Evolutionary conservation across 2,113 vertebrate genomes (phyloP).

Genomic region (Lepidothrix coronata): DNA sequence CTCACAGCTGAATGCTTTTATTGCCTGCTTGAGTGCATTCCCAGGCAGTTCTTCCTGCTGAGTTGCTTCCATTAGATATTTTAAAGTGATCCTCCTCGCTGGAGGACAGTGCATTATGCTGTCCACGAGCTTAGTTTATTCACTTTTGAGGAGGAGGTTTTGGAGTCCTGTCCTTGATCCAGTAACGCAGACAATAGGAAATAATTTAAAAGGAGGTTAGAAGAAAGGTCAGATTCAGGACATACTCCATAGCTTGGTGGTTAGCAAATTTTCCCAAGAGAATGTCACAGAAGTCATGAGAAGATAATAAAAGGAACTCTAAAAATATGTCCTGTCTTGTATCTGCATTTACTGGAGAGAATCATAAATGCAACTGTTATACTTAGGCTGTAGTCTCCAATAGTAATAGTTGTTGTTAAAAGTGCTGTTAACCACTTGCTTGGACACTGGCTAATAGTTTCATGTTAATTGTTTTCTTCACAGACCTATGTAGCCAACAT

Average conservation of each 20-base stretch:
- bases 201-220: constrained; percentile 5
- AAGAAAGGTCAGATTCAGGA: constrained; percentile 28
- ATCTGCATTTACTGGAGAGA: background rate
- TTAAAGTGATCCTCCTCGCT: background rate
- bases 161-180: background rate
- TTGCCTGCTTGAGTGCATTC: background rate
- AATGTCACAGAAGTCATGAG: background rate
- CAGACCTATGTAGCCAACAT: constrained; percentile 98
- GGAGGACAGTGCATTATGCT: background rate
- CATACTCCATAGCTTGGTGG: background rate
- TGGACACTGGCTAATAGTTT: background rate
- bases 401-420: background rate
- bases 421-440: background rate
- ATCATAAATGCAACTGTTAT: background rate
- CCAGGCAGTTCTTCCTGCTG: constrained; percentile 47
- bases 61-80: constrained; percentile 1
- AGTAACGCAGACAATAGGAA: background rate
- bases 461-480: constrained; percentile 21
- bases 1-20: constrained; percentile 36
- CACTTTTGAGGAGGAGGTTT: background rate
- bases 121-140: background rate
- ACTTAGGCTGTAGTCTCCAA: background rate
- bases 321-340: background rate
- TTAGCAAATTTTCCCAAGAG: background rate
- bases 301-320: background rate